phyloP scores from a whole-genome alignment of 2,888 invertebrate species.

The Zygaena filipendulae region DNA sequence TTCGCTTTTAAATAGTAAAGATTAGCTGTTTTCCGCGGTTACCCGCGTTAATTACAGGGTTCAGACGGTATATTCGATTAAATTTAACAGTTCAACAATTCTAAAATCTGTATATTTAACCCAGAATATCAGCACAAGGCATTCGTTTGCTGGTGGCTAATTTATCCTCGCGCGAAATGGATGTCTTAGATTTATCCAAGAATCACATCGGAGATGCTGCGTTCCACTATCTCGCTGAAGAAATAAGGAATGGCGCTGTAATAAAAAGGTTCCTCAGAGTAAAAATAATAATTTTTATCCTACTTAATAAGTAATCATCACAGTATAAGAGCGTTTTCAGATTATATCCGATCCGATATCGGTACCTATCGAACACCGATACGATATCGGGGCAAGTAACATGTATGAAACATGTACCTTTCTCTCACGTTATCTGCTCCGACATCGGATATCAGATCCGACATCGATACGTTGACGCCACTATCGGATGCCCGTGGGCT shows the following conservation, averaged over 20 bases:
- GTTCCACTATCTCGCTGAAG: constrained; percentile 19
- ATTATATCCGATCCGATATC: constrained; percentile 12
- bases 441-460: constrained; percentile 11
- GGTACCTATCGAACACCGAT: constrained; percentile 12
- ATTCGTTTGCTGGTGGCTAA: constrained; percentile 17
- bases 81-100: too few relatives aligned
- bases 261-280: constrained; percentile 21
- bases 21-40: too few relatives aligned
- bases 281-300: too few relatives aligned
- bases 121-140: constrained; percentile 22
- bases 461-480: constrained; percentile 13
- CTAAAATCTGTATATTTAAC: too few relatives aligned
- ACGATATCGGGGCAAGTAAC: constrained; percentile 12
- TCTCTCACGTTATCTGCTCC: constrained; percentile 9
- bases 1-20: too few relatives aligned
- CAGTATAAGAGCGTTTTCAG: constrained; percentile 10
- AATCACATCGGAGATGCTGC: constrained; percentile 26
- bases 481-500: constrained; percentile 12
- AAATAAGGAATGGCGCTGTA: constrained; percentile 20
- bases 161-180: constrained; percentile 17
- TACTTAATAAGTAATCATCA: too few relatives aligned
- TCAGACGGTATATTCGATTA: neutral
- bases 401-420: constrained; percentile 12
- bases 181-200: constrained; percentile 22
- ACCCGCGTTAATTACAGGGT: too few relatives aligned